Percentiles rank a stretch among this genome's conserved stretches.
Evolutionary conservation across 2,797 vertebrate species (phyloP).

Genomic region (Pseudocheirus occidentalis): DNA sequence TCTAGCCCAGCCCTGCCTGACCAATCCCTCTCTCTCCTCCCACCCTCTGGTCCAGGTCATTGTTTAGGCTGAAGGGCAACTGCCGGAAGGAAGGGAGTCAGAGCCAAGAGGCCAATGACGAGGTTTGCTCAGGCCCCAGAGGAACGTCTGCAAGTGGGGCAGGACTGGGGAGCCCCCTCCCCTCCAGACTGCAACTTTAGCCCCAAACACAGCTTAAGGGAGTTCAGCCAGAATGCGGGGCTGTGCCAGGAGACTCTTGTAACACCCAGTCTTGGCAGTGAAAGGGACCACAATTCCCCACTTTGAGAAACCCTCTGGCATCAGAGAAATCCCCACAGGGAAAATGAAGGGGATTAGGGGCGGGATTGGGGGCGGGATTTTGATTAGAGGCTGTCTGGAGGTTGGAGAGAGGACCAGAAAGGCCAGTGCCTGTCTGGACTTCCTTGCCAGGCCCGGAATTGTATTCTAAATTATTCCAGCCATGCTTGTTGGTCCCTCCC

Average conservation of each 20-base stretch:
- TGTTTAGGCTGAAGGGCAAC: not conserved
- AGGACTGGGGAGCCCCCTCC: not conserved
- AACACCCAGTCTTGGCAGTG: conserved; percentile 16
- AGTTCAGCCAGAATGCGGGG: conserved; percentile 24
- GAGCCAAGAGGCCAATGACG: not conserved
- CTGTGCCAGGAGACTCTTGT: not conserved
- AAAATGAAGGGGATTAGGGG: conserved; percentile 50
- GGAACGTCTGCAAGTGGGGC: not conserved
- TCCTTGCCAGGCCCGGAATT: not conserved
- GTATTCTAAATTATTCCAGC: not conserved
- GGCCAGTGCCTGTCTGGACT: not conserved
- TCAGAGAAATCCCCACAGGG: not conserved
- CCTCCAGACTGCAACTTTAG: too few species aligned
- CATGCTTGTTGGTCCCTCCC: not conserved
- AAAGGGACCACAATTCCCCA: conserved; percentile 40
- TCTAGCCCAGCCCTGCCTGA: not conserved
- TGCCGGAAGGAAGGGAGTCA: not conserved
- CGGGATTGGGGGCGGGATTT: conserved; percentile 16
- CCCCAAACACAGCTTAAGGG: not conserved
- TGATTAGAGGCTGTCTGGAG: conserved; percentile 58
- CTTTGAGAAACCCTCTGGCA: conserved; percentile 72
- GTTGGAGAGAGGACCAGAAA: not conserved
- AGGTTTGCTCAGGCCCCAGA: not conserved
- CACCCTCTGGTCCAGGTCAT: not conserved
- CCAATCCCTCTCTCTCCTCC: not conserved